Evolutionary conservation across 2,888 invertebrate genomes (phyloP).

Genomic region (Epistrophella euchroma): DNA sequence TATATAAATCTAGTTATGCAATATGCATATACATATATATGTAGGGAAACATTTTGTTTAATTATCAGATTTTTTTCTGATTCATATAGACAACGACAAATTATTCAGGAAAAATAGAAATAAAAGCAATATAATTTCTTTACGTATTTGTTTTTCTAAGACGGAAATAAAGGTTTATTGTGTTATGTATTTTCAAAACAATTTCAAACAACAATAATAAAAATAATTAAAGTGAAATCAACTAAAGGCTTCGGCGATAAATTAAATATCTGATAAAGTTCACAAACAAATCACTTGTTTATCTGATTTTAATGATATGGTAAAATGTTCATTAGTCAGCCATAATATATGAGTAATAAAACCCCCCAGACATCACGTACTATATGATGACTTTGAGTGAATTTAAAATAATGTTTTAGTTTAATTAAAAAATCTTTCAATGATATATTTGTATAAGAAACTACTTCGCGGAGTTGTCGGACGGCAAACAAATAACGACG

Average conservation of each 20-base stretch:
- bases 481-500: not conserved
- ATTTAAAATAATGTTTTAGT: not conserved
- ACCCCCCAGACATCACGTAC: slow-evolving; percentile 6
- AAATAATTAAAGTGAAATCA: not conserved
- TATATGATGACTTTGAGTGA: not conserved
- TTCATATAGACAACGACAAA: too few relatives aligned
- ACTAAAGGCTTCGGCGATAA: not conserved
- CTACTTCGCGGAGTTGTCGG: not conserved
- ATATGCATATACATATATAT: too few relatives aligned
- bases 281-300: not conserved
- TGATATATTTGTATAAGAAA: slow-evolving; percentile 4
- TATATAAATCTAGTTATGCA: too few relatives aligned
- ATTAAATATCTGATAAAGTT: slow-evolving; percentile 4
- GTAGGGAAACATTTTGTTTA: too few relatives aligned
- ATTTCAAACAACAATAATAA: not conserved
- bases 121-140: not conserved
- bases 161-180: not conserved
- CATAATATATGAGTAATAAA: not conserved
- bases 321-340: too few relatives aligned
- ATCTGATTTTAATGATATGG: not conserved
- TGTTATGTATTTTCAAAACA: not conserved
- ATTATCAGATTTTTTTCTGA: too few relatives aligned
- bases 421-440: not conserved
- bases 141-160: not conserved
- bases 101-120: too few relatives aligned